Base-by-base conservation (phyloP, 2,888 invertebrate genomes). In the Stenolophus ochropezus region DNA sequence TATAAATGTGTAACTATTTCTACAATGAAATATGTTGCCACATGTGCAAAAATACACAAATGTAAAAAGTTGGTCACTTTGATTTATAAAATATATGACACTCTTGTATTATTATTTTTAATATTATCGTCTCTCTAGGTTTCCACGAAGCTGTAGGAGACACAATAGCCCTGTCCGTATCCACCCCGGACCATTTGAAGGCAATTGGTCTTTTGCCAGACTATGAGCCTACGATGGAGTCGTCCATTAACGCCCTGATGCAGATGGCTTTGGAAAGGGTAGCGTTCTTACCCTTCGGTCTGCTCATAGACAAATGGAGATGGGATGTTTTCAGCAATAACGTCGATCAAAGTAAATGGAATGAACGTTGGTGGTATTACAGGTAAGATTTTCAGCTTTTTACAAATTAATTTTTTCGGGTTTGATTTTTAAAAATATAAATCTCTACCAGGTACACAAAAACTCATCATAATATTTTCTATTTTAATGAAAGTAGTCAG, bases 101-200 rank as follows among this genome's bases (percentile, higher is more conserved):
- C n/a, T n/a, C n/a, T n/a, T n/a, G n/a, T n/a, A n/a, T n/a, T n/a
- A 4, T 33, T n/a, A 8, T 2, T 47, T 47, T n/a, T 14, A 4
- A 2, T 47, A 47, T 47, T 56, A 20, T 21, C 2, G 56, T 71
- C 16, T 20, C 16, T 87, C 85, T 87, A 91, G 93, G 92, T 83
- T 93, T 93, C 85, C 93, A 93, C 86, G 93, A 93, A 86, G 93
- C 93, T 25, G 89, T 93, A 74, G 93, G 93, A 0, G 93, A 93
- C 84, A 91, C 92, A 20, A 90, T 93, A 8, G 92, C 93, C 4
- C 87, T 93, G 16, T 93, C 93, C 56, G 88, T 92, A 56, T 89
- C 90, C n/a, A 90, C 91, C 11, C 92, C 92, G 0, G 87, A 90
- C 25, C 90, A 91, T 85, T 86, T 92, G 77, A 86, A 89, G 82